Conservation (phyloP, 2,113 vertebrate species). For the Megatriorchis doriae region DNA sequence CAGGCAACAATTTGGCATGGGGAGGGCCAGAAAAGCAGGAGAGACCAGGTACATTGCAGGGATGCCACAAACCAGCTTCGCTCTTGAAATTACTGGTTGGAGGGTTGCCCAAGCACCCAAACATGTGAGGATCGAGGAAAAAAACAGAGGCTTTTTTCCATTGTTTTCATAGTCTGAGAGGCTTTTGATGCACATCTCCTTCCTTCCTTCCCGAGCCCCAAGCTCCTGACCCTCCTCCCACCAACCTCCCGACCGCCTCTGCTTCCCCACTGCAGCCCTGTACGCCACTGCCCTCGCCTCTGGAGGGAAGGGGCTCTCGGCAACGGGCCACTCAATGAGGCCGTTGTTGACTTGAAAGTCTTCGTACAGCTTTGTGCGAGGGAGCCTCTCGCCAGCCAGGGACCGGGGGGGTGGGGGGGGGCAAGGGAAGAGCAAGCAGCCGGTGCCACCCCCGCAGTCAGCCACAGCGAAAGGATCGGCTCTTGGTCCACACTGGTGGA, state of each 20-base stretch:
- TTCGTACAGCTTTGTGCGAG: not conserved
- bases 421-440: not conserved
- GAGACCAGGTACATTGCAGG: not conserved
- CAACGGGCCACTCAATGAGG: not conserved
- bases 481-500: not conserved
- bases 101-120: not conserved
- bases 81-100: not conserved
- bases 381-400: not conserved
- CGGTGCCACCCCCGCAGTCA: not conserved
- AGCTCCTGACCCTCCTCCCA: not conserved
- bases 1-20: rapidly evolving
- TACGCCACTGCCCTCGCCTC: not conserved
- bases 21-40: not conserved
- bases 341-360: not conserved
- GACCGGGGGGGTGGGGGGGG: rapidly evolving
- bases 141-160: not conserved
- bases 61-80: not conserved
- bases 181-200: not conserved
- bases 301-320: not conserved
- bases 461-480: not conserved
- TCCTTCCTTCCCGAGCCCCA: not conserved
- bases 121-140: not conserved
- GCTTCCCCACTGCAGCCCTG: not conserved
- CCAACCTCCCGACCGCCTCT: not conserved
- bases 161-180: not conserved